These are phyloP conservation scores for Eubasilissa regina DNA, from an alignment of 1,140 invertebrate species.

Conservation along the genomic window DNA sequence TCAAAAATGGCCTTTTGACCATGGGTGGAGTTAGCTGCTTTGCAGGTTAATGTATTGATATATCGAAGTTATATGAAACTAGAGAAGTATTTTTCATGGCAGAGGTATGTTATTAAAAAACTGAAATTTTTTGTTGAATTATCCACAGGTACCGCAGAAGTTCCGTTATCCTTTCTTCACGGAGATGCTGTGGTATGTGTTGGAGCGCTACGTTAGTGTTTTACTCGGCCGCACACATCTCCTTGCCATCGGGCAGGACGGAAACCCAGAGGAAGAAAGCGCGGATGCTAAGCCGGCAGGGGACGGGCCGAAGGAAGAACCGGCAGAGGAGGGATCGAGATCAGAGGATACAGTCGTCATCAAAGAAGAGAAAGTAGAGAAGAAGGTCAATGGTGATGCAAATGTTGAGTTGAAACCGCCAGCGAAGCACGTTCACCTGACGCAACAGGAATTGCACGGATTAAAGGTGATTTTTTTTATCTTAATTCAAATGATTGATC, in stretches of 20 bases:
- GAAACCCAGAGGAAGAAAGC: slow-evolving; percentile 66
- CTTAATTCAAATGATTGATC: too few relatives aligned
- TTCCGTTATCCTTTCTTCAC: slow-evolving; percentile 98
- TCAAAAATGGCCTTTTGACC: too few relatives aligned
- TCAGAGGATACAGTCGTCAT: background rate
- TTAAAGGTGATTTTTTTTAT: slow-evolving; percentile 77
- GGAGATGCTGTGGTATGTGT: slow-evolving; percentile 98
- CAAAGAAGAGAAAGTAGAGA: slow-evolving; percentile 15
- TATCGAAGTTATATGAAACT: too few relatives aligned
- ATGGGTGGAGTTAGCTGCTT: too few relatives aligned
- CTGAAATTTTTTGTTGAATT: background rate
- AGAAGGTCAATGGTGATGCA: background rate
- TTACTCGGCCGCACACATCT: slow-evolving; percentile 89
- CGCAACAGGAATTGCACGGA: slow-evolving; percentile 89
- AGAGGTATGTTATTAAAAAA: too few relatives aligned
- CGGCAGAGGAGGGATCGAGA: slow-evolving; percentile 30
- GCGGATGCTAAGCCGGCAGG: slow-evolving; percentile 51
- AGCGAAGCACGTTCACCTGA: slow-evolving; percentile 81
- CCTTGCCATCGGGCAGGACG: slow-evolving; percentile 71
- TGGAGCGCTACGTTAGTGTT: slow-evolving; percentile 93
- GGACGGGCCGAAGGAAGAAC: slow-evolving; percentile 63
- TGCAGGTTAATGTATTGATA: too few relatives aligned
- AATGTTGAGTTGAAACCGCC: slow-evolving; percentile 60
- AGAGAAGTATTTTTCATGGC: too few relatives aligned
- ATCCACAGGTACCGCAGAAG: slow-evolving; percentile 89